Conservation (phyloP, 2,797 vertebrate genomes). For the Rhynchonycteris naso region DNA sequence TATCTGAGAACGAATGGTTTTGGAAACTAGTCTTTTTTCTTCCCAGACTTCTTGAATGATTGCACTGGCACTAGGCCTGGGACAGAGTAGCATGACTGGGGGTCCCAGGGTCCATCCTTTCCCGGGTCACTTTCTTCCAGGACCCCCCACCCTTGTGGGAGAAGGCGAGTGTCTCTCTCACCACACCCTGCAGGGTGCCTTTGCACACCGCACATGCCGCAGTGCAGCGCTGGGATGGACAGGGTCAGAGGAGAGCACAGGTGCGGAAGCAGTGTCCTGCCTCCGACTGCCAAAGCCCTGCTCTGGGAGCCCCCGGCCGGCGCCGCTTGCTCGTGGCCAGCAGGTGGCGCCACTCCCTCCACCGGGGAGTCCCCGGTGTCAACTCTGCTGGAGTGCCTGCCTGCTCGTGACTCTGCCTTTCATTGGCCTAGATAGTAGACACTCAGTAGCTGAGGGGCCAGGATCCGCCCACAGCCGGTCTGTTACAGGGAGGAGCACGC, state of each 20-base stretch:
- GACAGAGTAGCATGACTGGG: not conserved
- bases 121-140: not conserved
- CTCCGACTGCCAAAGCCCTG: not conserved
- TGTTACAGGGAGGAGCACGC: rapidly evolving
- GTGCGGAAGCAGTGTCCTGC: not conserved
- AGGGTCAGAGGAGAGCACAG: not conserved
- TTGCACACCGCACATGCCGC: too few relatives aligned
- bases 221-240: too few relatives aligned
- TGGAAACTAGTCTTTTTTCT: conserved; percentile 68
- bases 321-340: not conserved
- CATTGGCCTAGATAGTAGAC: not conserved
- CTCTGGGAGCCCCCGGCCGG: not conserved
- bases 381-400: too few relatives aligned
- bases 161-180: not conserved
- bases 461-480: not conserved
- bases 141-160: not conserved
- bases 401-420: not conserved
- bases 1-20: conserved; percentile 56
- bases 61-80: conserved; percentile 47
- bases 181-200: rapidly evolving
- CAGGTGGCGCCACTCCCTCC: not conserved
- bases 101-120: conserved; percentile 18
- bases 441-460: not conserved
- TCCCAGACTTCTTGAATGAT: conserved; percentile 48
- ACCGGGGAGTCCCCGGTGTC: rapidly evolving